A percentile compares a stretch with the other conserved stretches of the same genome.
Conservation (phyloP, 1,140 invertebrate species). For the Pseudoatta argentina region DNA sequence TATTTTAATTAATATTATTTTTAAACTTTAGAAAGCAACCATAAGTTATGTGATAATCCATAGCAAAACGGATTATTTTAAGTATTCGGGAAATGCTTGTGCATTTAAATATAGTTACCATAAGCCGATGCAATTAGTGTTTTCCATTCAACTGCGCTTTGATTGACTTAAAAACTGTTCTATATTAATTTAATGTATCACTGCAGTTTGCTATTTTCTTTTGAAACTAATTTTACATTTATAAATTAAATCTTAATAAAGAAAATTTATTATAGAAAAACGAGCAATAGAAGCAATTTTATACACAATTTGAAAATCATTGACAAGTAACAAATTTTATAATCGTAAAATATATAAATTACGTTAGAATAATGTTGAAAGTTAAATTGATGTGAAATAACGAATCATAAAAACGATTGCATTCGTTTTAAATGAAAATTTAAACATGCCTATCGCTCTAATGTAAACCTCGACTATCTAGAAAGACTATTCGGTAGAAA, state of each 20-base stretch:
- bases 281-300: not conserved
- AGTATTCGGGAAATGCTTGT: not conserved
- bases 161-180: constrained; percentile 24
- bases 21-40: not conserved
- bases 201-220: constrained; percentile 4
- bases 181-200: constrained; percentile 18
- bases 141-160: constrained; percentile 21
- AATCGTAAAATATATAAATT: not conserved
- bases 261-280: not conserved
- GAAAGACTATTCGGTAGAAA: constrained; percentile 43
- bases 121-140: constrained; percentile 40
- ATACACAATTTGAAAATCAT: not conserved
- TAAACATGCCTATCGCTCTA: constrained; percentile 18
- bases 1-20: not conserved
- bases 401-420: not conserved
- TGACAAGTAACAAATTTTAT: not conserved
- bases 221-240: not conserved
- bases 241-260: not conserved
- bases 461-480: constrained; percentile 16
- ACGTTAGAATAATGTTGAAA: not conserved
- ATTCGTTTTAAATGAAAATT: constrained; percentile 13
- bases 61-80: not conserved
- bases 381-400: not conserved
- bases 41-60: not conserved
- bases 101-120: constrained; percentile 23